Conservation (phyloP, 2,888 invertebrate species). For the Cheilosia soror region DNA sequence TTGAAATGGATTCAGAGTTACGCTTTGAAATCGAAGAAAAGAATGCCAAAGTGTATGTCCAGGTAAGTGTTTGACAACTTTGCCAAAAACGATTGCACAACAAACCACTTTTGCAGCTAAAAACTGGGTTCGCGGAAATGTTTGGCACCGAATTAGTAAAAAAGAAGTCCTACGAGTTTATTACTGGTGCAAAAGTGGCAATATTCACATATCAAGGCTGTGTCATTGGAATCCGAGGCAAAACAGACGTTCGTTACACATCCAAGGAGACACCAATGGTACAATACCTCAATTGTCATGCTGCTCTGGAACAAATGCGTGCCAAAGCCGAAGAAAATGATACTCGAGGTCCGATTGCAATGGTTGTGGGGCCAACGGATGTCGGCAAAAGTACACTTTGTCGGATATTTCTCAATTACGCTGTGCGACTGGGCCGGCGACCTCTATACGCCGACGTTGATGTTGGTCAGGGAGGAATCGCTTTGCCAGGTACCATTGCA, state of each 20-base stretch:
- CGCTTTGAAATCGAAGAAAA: slow-evolving; percentile 97
- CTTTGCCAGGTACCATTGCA: slow-evolving; percentile 96
- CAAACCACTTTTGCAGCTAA: slow-evolving; percentile 86
- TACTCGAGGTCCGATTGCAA: slow-evolving; percentile 91
- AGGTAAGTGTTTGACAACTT: slow-evolving; percentile 84
- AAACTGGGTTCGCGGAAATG: slow-evolving; percentile 96
- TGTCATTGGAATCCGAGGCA: slow-evolving; percentile 92
- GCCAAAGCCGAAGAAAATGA: slow-evolving; percentile 90
- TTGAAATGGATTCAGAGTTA: slow-evolving; percentile 95
- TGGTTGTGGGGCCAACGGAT: slow-evolving; percentile 97
- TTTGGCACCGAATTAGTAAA: slow-evolving; percentile 98
- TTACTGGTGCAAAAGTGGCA: slow-evolving; percentile 95
- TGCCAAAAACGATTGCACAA: too few relatives aligned
- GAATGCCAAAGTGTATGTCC: slow-evolving; percentile 91
- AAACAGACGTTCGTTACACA: slow-evolving; percentile 96
- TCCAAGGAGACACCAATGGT: slow-evolving; percentile 98
- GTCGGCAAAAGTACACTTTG: slow-evolving; percentile 98
- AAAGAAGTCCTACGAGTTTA: slow-evolving; percentile 95
- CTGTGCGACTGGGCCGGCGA: slow-evolving; percentile 93
- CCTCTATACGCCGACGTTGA: slow-evolving; percentile 98
- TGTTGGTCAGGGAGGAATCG: slow-evolving; percentile 96
- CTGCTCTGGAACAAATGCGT: slow-evolving; percentile 95
- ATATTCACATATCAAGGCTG: slow-evolving; percentile 99
- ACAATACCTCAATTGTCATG: slow-evolving; percentile 97
- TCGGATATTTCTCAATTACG: slow-evolving; percentile 96